Evolutionary conservation across 2,113 vertebrate species (phyloP), one percentile per base, ranked within the genome.

Genomic region (Rissa tridactyla): DNA sequence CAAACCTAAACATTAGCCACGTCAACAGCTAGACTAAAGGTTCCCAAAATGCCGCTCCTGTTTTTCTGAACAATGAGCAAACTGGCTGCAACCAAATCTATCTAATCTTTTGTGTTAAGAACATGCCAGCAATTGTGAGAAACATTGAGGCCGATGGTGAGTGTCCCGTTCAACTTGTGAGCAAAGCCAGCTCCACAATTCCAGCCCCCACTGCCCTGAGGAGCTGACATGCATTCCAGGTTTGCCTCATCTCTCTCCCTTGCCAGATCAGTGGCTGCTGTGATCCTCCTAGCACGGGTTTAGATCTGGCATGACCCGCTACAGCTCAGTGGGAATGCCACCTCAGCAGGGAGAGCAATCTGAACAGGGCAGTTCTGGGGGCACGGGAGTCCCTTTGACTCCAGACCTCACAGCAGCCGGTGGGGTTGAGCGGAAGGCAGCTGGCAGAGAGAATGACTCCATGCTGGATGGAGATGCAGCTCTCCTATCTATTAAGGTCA

Each of bases 21-120:
- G 6, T 8, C 34, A 77, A 58, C 55, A 55, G 32, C 65, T 29
- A 49, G n/a, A 15, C 23, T 19, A 15, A 36, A 70, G 15, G 36
- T 8, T 57, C 91, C 52, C 68, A 81, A 91, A 80, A 42, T 0
- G 21, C 15, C 10, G 30, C 64, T 77, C 11, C 1, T 0, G 1
- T 23, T 82, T 15, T 42, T 20, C 52, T 69, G 47, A n/a, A 26
- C n/a, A 61, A n/a, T 0, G 5, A 82, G n/a, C 22, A 55, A 69
- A 64, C 20, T 57, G 62, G 15, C 44, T 29, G 76, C 4, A 7
- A 85, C 29, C 66, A 57, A 82, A 68, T 22, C 46, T 3, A 17
- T 5, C 38, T 38, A 69, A 32, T 27, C 68, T 60, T 84, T 78
- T 26, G 23, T 13, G 16, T 65, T 60, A 42, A 71, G 52, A 65